Evolutionary conservation across 64 coral and sea anemone species (phyloP).

Genomic region (Porites australiensis): DNA sequence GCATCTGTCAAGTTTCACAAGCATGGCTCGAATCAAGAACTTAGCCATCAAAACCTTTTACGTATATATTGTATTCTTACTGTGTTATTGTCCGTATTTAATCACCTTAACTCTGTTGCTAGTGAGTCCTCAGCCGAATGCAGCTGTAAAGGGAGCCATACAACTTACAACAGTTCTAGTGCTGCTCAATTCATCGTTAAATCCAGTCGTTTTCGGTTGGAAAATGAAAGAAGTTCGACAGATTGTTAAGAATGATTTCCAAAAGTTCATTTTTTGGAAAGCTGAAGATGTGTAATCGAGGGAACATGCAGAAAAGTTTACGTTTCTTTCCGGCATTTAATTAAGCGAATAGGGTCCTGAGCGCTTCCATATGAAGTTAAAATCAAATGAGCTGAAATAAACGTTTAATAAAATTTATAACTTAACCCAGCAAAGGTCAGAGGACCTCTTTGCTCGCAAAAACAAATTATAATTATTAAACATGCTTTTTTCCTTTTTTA

Average conservation of each 20-base stretch:
- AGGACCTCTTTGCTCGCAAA: too few species aligned
- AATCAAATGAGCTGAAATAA: too few species aligned
- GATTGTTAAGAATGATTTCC: slow-evolving; percentile 10
- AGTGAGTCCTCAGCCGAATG: not conserved
- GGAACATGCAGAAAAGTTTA: too few species aligned
- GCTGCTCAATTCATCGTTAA: slow-evolving; percentile 35
- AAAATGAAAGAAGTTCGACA: slow-evolving; percentile 35
- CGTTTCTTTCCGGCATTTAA: too few species aligned
- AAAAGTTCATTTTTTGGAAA: not conserved
- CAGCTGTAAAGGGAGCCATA: not conserved
- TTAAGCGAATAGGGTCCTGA: too few species aligned
- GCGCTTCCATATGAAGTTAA: too few species aligned
- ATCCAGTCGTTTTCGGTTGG: slow-evolving; percentile 11
- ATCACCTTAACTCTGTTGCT: not conserved
- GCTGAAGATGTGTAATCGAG: not conserved
- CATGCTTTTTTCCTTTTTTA: too few species aligned
- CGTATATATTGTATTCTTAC: slow-evolving; percentile 6
- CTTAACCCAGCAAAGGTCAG: too few species aligned
- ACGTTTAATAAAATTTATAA: too few species aligned
- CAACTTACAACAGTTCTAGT: slow-evolving; percentile 4
- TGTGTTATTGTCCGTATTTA: not conserved
- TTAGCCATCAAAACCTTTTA: slow-evolving; percentile 22
- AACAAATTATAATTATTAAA: too few species aligned
- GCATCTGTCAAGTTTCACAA: not conserved
- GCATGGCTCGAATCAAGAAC: slow-evolving; percentile 1